phyloP scores from a whole-genome alignment of 2,888 invertebrate genomes.

The Drosophila recens region DNA sequence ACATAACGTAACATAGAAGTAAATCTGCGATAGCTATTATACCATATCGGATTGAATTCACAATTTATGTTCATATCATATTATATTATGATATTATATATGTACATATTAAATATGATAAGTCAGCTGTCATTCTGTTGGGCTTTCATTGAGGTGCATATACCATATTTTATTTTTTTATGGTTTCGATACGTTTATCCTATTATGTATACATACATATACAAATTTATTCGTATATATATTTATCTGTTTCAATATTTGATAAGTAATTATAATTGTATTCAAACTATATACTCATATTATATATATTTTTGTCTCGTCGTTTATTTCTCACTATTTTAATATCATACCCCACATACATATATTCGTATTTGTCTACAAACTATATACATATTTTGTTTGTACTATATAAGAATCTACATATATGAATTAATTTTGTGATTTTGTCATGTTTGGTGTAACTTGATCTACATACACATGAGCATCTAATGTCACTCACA shows the following conservation, averaged over 20 bases:
- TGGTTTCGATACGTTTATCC: conserved; percentile 17
- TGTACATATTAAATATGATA: background rate
- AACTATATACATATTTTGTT: conserved; percentile 28
- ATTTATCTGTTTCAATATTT: conserved; percentile 24
- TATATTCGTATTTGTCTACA: conserved; percentile 46
- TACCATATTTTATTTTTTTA: conserved; percentile 30
- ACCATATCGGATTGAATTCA: conserved; percentile 5
- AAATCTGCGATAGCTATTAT: conserved; percentile 4
- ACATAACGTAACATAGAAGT: conserved; percentile 2
- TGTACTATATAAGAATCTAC: conserved; percentile 32
- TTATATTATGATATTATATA: background rate
- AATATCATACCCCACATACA: conserved; percentile 32
- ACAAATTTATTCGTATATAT: conserved; percentile 16
- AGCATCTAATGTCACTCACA: conserved; percentile 21
- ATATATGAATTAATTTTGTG: conserved; percentile 37
- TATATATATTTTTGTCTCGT: conserved; percentile 22
- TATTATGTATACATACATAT: conserved; percentile 20
- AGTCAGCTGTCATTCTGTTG: conserved; percentile 23
- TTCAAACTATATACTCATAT: conserved; percentile 6
- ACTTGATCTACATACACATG: conserved; percentile 41
- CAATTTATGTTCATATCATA: background rate
- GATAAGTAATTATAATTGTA: conserved; percentile 25
- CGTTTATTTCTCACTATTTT: conserved; percentile 39
- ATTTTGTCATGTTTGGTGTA: conserved; percentile 62
- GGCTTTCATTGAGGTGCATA: conserved; percentile 46